Evolutionary conservation across 2,797 vertebrate species (phyloP).

Genomic region (Pseudocheirus occidentalis): DNA sequence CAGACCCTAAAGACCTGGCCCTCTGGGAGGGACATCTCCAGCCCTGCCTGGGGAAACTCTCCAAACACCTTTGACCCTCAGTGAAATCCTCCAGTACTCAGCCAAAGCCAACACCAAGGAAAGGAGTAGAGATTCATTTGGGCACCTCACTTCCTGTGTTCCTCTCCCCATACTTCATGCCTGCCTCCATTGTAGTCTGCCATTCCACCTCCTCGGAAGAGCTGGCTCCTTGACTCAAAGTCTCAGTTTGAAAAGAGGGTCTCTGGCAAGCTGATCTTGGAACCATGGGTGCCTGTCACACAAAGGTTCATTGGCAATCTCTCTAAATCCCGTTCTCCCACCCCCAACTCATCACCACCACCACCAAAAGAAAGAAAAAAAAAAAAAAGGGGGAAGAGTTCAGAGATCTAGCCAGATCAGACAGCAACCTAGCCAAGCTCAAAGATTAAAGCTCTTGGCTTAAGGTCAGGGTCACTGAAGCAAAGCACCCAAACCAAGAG

Average conservation of each 20-base stretch:
- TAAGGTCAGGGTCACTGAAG: slow-evolving; percentile 67
- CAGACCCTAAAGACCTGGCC: background rate
- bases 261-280: background rate
- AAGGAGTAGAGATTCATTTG: background rate
- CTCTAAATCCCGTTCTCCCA: background rate
- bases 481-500: slow-evolving; percentile 42
- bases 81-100: background rate
- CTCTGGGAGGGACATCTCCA: background rate
- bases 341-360: background rate
- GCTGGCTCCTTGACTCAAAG: background rate
- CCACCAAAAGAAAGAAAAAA: background rate
- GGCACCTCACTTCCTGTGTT: background rate
- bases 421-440: slow-evolving; percentile 66
- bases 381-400: background rate
- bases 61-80: background rate
- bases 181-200: background rate
- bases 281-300: background rate
- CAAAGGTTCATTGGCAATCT: slow-evolving; percentile 15
- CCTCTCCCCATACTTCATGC: background rate
- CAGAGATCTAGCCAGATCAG: slow-evolving; percentile 51
- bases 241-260: background rate
- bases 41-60: background rate
- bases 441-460: slow-evolving; percentile 72
- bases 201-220: background rate
- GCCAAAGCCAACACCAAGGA: background rate